These are phyloP conservation scores for Dicrostonyx torquatus DNA, from an alignment of 2,797 vertebrate species.

Conservation along the genomic window DNA sequence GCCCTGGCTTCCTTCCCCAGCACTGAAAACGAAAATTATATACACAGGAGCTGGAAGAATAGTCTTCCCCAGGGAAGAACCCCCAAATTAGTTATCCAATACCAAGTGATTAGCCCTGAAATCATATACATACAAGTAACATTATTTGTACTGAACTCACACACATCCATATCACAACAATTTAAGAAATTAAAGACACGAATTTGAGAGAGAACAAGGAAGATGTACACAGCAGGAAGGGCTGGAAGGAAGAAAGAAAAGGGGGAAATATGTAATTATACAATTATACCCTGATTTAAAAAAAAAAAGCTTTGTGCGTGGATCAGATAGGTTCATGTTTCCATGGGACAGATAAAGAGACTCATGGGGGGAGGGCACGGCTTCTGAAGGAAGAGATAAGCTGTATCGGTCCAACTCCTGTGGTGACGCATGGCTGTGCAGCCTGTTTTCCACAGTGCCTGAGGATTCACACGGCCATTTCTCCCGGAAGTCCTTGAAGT, in stretches of 20 bases:
- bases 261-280: neutral
- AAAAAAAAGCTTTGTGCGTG: neutral
- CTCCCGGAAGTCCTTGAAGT: neutral
- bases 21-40: neutral
- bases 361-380: too few species aligned
- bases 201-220: too few species aligned
- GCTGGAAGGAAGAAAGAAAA: neutral
- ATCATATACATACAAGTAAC: neutral
- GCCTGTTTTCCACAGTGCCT: neutral
- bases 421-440: neutral
- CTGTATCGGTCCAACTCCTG: neutral
- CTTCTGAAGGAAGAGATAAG: neutral
- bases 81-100: neutral
- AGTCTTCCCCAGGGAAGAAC: neutral
- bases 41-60: neutral
- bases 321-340: neutral
- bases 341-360: neutral
- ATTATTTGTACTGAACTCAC: neutral
- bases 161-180: neutral
- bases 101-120: neutral
- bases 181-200: neutral
- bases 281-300: neutral
- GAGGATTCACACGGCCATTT: fast-evolving
- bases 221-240: neutral
- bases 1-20: neutral